Base-by-base conservation (phyloP, 2,113 vertebrate genomes). In the Stigmatopora argus region DNA sequence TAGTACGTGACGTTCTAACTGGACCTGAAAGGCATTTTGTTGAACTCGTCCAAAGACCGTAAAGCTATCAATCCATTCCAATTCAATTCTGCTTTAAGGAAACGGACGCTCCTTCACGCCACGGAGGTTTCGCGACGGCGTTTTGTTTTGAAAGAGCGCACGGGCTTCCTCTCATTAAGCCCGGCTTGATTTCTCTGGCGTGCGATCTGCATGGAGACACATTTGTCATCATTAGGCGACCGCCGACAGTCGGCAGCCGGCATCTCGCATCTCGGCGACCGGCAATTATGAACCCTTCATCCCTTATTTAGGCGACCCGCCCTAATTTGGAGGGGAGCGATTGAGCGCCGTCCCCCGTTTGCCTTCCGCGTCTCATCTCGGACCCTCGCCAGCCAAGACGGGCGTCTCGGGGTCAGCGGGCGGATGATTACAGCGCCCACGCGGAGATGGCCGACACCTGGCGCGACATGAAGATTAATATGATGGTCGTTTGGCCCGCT, bases 171-270 rank as follows among this genome's bases (percentile, higher is more conserved):
- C 77, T 81, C 73, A 83, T 76, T 83, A 80, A 80, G 63, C 64
- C 75, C 60, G 57, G 31, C 64, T 69, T 75, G 78, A 75, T 78
- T 83, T 80, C 69, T 70, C 70, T 79, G 5, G 51, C 51, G 3
- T 71, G 89, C 93, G 93, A 95, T 98, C 94, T 97, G 94, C 97
- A 96, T 96, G 93, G 91, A 93, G 93, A 90, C 92, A 92, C 93
- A 98, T 98, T 98, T 98, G 96, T 98, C 97, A 98, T 97, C 97
- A 98, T 98, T 99, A 98, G 96, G 94, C 92, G 85, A 88, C 90
- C 92, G 90, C 92, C 98, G 97, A 97, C 97, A 98, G 96, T 97
- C 93, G 94, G 94, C 92, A 98, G 94, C 95, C 91, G 79, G 92
- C 92, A 93, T 92, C 93, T 95, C 93, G 92, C 93, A 94, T 92